Conservation (phyloP, 2,113 vertebrate species). For the Sinocyclocheilus grahami region DNA sequence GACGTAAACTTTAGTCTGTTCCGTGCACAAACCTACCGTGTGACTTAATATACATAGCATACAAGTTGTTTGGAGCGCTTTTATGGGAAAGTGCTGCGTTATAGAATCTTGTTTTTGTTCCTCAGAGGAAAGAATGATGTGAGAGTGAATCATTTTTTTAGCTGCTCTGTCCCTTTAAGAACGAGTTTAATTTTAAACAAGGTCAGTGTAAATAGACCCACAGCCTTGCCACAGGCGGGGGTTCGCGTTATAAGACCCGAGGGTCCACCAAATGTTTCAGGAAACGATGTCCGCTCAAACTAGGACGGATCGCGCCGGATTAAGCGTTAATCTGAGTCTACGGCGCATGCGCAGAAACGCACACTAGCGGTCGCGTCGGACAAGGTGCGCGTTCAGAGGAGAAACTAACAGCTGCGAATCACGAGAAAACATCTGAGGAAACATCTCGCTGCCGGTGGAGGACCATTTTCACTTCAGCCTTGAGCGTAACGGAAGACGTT, state of each 20-base stretch:
- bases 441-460: background rate
- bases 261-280: background rate
- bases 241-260: background rate
- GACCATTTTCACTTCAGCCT: background rate
- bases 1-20: background rate
- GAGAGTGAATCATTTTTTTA: background rate
- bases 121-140: background rate
- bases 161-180: slow-evolving; percentile 8
- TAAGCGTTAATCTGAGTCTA: slow-evolving; percentile 48
- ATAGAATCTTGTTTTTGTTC: background rate
- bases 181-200: background rate
- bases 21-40: background rate
- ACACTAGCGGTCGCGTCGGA: background rate
- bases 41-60: background rate
- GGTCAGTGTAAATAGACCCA: background rate
- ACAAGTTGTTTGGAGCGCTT: background rate
- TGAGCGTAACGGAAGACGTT: background rate
- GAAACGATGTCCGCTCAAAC: slow-evolving; percentile 17
- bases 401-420: background rate
- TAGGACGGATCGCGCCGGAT: slow-evolving; percentile 47
- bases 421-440: background rate
- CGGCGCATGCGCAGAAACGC: slow-evolving; percentile 37
- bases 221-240: background rate
- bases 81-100: background rate
- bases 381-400: background rate